Base-by-base conservation (phyloP, 2,113 vertebrate genomes). In the Ardeotis arabs region DNA sequence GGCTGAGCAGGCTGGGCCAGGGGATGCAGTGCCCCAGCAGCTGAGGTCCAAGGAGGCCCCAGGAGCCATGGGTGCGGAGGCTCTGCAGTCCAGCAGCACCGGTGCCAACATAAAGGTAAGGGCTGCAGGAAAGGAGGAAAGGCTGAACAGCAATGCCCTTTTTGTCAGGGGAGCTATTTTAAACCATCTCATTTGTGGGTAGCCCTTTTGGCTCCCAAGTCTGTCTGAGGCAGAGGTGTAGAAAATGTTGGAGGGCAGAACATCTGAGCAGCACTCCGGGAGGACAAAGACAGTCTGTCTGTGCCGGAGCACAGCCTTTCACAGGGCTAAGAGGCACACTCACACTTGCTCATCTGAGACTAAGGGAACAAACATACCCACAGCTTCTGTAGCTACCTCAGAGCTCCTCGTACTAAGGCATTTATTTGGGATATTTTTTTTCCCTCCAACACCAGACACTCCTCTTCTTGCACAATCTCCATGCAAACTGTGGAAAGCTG, bases 31-130 rank as follows among this genome's bases (percentile, higher is more conserved):
- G 28, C 15, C 37, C 68, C 76, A 28, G 16, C 27, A 75, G 81
- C n/a, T n/a, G 58, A 27, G 37, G 19, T 28, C 50, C 39, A 25
- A 35, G 75, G 66, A 68, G 47, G 76, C 52, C 68, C 74, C 2
- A 0, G 52, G 39, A 79, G 22, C 22, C 5, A 0, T 4, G 63
- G 55, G 41, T 5, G 1, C 45, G 7, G 47, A 41, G 44, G 17
- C 33, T 80, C 41, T 5, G 0, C 1, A 0, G 0, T 44, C 18
- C 33, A 2, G 44, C 60, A 47, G 55, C 3, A 0, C 9, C 1
- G 0, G 28, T 74, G 50, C 37, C 14, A 1, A 12, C 0, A 1
- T 44, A 44, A 44, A 44, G 44, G 20, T 74, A 14, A 73, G 35
- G 47, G 62, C 74, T 76, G 58, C 9, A 64, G 73, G 58, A 56